Conservation (phyloP, 1,140 invertebrate genomes). For the Drosophila funebris region DNA sequence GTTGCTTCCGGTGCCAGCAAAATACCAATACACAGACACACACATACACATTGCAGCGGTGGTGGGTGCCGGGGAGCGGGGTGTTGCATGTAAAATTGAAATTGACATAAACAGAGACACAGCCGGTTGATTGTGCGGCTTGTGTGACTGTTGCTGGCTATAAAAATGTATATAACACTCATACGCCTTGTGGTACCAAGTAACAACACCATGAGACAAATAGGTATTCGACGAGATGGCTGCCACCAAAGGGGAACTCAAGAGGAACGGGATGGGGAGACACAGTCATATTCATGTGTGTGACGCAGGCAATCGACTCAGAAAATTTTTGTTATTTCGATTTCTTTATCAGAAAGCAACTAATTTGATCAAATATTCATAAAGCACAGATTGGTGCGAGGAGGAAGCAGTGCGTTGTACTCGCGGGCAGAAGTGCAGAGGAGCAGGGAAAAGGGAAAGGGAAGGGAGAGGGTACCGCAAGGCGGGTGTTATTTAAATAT, state of each 20-base stretch:
- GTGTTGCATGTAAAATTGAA: slow-evolving; percentile 67
- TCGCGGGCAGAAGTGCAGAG: neutral
- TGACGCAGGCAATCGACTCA: slow-evolving; percentile 27
- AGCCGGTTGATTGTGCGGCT: slow-evolving; percentile 70
- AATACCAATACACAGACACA: slow-evolving; percentile 19
- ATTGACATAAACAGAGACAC: slow-evolving; percentile 71
- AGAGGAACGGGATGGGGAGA: no score
- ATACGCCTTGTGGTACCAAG: slow-evolving; percentile 71
- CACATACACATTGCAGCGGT: slow-evolving; percentile 6
- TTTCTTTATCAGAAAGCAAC: slow-evolving; percentile 33
- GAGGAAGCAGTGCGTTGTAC: neutral
- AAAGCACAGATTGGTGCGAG: slow-evolving; percentile 3
- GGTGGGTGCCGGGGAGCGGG: slow-evolving; percentile 21
- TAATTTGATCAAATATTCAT: slow-evolving; percentile 47
- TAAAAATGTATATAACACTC: slow-evolving; percentile 71
- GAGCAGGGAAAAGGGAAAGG: no score
- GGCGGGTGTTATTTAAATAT: slow-evolving; percentile 24
- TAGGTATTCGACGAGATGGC: neutral
- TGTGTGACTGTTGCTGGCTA: slow-evolving; percentile 72
- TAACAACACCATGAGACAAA: slow-evolving; percentile 46
- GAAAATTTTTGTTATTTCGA: slow-evolving; percentile 43
- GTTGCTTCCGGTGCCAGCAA: slow-evolving; percentile 50
- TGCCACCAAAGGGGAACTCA: neutral
- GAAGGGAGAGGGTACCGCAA: neutral
- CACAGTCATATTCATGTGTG: neutral